Evolutionary conservation across 2,797 vertebrate genomes (phyloP), one percentile per base, ranked within the genome.

Genomic region (Crenichthys baileyi): DNA sequence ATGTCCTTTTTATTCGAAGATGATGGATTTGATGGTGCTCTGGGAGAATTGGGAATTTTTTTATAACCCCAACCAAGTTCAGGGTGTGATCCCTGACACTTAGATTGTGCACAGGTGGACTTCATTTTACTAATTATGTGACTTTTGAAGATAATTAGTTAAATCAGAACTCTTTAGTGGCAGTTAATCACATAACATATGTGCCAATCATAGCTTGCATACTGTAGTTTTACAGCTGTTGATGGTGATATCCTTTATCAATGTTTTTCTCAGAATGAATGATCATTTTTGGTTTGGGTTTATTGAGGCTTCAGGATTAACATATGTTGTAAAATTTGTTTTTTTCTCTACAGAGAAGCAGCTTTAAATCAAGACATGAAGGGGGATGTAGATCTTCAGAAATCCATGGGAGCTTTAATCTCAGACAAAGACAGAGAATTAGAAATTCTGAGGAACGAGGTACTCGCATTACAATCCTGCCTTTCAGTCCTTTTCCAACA

Each of bases 361-460:
- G 56, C 95, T 63, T 94, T 93, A 58, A 94, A 95, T 87, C 96
- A 94, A 92, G 96, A 96, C 79, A 81, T 93, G 0, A 94, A 95
- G 87, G 96, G 88, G 86, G 96, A 90, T 90, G 95, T 53, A 90
- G 95, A 91, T 91, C 94, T 96, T 94, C 96, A 96, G 78, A 94
- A 95, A 26, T 95, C 96, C 83, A 96, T 95, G 85, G 96, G 77
- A 61, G 81, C 95, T 89, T 94, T 97, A 86, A 96, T 97, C 92
- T 96, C 96, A 16, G 96, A 98, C 71, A 98, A 96, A 91, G 97
- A 99, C 86, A 94, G 90, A 53, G 98, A 99, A 78, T 94, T 99
- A 85, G 96, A 98, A 80, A 97, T 95, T 53, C 96, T 99, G 90
- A 95, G 97, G 89, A 97, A 95, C 8, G 98, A 99, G 97, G 98